These are phyloP conservation scores for Phalacrocorax brasilianus DNA, from an alignment of 2,113 vertebrate species.

Conservation along the genomic window DNA sequence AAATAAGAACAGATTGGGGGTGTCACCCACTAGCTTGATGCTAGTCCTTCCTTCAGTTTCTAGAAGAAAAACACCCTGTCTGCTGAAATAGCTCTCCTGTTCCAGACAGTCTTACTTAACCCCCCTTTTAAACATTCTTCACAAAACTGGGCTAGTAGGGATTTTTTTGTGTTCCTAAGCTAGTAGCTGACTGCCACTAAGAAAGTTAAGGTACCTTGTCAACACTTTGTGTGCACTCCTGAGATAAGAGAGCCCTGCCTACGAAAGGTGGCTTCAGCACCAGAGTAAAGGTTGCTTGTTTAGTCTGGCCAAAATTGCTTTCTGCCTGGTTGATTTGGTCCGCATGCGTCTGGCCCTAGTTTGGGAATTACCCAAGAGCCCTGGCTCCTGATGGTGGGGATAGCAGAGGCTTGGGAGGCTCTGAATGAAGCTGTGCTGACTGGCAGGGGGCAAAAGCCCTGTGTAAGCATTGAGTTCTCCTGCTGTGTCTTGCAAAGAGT, in stretches of 20 bases:
- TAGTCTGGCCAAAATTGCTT: slow-evolving; percentile 17
- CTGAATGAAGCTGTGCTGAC: not conserved
- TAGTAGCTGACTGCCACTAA: not conserved
- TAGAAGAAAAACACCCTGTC: not conserved
- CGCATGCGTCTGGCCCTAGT: not conserved
- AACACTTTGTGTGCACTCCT: not conserved
- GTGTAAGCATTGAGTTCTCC: not conserved
- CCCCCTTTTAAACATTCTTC: not conserved
- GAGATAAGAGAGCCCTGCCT: slow-evolving; percentile 34
- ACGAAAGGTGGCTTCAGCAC: not conserved
- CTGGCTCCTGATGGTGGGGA: not conserved
- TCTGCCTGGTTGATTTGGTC: not conserved
- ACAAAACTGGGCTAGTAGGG: not conserved
- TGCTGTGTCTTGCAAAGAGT: not conserved
- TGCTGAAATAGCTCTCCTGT: not conserved
- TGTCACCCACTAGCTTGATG: not conserved
- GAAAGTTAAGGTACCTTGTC: not conserved
- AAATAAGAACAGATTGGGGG: not conserved
- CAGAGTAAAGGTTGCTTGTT: slow-evolving; percentile 60
- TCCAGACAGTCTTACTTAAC: not conserved
- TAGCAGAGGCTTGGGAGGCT: not conserved
- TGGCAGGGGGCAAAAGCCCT: not conserved
- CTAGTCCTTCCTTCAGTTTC: not conserved
- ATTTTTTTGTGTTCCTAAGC: not conserved
- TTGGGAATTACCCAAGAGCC: not conserved